phyloP scores from a whole-genome alignment of 2,113 vertebrate species.

The Anser cygnoides region DNA sequence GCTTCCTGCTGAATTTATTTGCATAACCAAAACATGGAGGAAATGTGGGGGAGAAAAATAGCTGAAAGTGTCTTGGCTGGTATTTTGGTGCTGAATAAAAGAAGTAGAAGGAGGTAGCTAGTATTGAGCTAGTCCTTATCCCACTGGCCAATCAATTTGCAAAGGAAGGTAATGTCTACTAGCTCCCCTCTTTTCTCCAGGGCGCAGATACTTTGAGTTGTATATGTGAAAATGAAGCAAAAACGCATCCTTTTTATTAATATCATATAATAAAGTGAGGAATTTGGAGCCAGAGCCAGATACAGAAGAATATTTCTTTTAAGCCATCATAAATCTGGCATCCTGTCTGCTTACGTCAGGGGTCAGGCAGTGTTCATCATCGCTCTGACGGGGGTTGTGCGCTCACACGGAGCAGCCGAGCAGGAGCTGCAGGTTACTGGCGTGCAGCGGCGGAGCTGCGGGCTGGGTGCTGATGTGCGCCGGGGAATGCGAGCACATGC shows the following conservation, averaged over 20 bases:
- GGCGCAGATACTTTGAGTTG: neutral
- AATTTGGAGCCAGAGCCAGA: neutral
- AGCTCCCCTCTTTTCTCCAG: neutral
- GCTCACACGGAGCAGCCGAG: fast-evolving
- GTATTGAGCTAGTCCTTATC: neutral
- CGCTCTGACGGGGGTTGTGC: fast-evolving
- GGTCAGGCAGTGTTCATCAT: neutral
- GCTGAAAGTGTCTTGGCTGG: neutral
- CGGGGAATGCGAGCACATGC: fast-evolving
- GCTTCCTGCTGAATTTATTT: neutral
- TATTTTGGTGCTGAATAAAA: neutral
- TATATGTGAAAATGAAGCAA: neutral
- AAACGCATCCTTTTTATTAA: neutral
- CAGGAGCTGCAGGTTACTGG: neutral
- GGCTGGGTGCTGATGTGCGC: fast-evolving
- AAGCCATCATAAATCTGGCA: neutral
- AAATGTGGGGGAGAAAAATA: neutral
- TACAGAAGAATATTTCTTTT: neutral
- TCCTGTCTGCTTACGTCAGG: fast-evolving
- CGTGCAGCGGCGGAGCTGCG: fast-evolving
- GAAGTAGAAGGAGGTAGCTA: neutral
- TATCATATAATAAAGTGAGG: neutral
- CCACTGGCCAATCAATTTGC: neutral
- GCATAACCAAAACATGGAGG: neutral
- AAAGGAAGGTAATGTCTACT: neutral